These are phyloP conservation scores for Sitta carolinensis DNA, from an alignment of 2,797 vertebrate genomes.

Conservation along the genomic window DNA sequence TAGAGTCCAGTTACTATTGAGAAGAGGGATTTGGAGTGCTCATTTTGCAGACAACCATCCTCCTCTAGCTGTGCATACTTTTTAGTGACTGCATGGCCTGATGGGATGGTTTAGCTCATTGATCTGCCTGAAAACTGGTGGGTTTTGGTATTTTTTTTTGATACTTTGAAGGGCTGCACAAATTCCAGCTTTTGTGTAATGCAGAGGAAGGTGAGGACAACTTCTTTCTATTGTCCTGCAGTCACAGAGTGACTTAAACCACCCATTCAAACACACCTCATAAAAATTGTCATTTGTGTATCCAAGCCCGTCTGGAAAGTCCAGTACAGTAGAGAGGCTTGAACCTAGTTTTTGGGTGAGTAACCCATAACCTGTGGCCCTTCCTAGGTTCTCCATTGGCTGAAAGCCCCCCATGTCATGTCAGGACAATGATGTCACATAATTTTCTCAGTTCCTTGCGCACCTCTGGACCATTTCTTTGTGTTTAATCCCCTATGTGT, in stretches of 20 bases:
- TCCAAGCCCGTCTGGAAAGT: not conserved
- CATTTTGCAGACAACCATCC: not conserved
- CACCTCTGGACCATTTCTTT: not conserved
- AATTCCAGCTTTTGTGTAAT: not conserved
- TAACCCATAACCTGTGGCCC: not conserved
- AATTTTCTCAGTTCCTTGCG: not conserved
- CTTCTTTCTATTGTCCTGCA: not conserved
- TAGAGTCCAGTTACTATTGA: not conserved
- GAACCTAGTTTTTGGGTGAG: not conserved
- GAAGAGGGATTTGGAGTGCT: not conserved
- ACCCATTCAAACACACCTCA: rapidly evolving
- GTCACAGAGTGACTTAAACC: not conserved
- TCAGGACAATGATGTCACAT: rapidly evolving
- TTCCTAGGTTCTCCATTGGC: not conserved
- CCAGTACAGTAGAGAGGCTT: not conserved
- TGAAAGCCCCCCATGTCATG: rapidly evolving
- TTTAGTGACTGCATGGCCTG: not conserved
- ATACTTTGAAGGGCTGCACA: not conserved
- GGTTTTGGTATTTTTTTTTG: not conserved
- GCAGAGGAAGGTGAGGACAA: not conserved
- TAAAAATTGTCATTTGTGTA: not conserved
- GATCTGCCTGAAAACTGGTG: not conserved
- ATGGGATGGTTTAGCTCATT: not conserved
- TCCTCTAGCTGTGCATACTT: not conserved
- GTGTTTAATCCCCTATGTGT: not conserved